phyloP scores from a whole-genome alignment of 1,140 invertebrate genomes.

The Papilio xuthus region DNA sequence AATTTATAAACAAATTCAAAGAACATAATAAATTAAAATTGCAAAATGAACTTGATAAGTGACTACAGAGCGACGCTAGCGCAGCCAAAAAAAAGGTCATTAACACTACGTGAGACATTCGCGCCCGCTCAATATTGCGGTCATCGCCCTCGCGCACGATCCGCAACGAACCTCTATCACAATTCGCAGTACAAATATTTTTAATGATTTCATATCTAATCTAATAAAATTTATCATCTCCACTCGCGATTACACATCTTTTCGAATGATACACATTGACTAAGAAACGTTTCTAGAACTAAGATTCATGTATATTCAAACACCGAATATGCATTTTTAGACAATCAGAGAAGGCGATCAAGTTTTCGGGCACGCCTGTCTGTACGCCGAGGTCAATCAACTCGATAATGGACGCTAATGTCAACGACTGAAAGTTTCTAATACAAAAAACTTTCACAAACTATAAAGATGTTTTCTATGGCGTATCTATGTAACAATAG shows the following conservation, averaged over 20 bases:
- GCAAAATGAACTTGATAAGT: conserved; percentile 18
- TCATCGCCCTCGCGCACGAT: conserved; percentile 72
- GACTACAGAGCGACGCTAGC: conserved; percentile 57
- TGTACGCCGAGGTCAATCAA: conserved; percentile 63
- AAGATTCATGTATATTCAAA: conserved; percentile 15
- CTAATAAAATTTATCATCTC: conserved; percentile 4
- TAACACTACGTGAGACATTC: conserved; percentile 80
- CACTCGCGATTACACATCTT: not conserved
- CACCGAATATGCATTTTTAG: conserved; percentile 35
- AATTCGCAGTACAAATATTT: conserved; percentile 50
- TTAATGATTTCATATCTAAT: conserved; percentile 37
- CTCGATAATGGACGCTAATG: conserved; percentile 62
- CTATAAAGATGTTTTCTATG: conserved; percentile 44
- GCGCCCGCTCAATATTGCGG: conserved; percentile 78
- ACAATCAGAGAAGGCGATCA: conserved; percentile 62
- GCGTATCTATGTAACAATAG: conserved; percentile 36
- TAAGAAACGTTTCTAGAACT: not conserved
- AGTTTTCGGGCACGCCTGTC: conserved; percentile 59
- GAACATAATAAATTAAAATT: conserved; percentile 19
- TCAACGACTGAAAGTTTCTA: conserved; percentile 63
- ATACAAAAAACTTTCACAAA: conserved; percentile 64
- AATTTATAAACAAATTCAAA: conserved; percentile 1
- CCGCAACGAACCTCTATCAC: conserved; percentile 61
- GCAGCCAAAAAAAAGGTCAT: conserved; percentile 79
- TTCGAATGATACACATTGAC: not conserved